phyloP scores from a whole-genome alignment of 2,888 invertebrate species.

The Hydrotaea diabolus region DNA sequence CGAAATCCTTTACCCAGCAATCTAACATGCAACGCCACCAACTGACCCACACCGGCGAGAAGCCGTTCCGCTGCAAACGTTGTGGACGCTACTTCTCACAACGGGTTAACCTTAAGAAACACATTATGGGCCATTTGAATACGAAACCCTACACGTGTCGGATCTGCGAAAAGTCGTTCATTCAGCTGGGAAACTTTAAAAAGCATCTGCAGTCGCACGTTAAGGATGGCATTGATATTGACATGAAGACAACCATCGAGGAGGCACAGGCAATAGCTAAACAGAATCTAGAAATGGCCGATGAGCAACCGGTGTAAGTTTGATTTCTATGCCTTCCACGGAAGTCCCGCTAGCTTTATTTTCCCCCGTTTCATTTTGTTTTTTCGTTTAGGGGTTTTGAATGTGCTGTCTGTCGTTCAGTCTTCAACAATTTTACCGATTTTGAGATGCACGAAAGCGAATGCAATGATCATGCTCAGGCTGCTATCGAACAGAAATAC shows the following conservation, averaged over 20 bases:
- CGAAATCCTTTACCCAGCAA: constrained; percentile 80
- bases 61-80: constrained; percentile 79
- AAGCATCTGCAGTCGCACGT: constrained; percentile 78
- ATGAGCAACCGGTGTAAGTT: constrained; percentile 73
- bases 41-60: constrained; percentile 80
- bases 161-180: constrained; percentile 79
- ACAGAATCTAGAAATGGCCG: constrained; percentile 73
- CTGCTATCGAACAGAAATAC: constrained; percentile 61
- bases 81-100: constrained; percentile 80
- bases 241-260: constrained; percentile 73
- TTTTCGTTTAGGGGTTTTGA: constrained; percentile 74
- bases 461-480: constrained; percentile 72
- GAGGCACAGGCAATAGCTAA: constrained; percentile 75
- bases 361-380: background rate
- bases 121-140: constrained; percentile 79
- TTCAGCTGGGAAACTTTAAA: constrained; percentile 79
- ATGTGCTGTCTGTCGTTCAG: constrained; percentile 78
- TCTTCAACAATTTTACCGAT: constrained; percentile 78
- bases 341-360: background rate
- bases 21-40: constrained; percentile 80
- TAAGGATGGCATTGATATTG: constrained; percentile 76
- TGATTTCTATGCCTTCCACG: background rate
- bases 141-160: constrained; percentile 78
- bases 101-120: constrained; percentile 80
- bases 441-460: constrained; percentile 79